Base-by-base conservation (phyloP, 2,113 vertebrate genomes). In the Bucco capensis region DNA sequence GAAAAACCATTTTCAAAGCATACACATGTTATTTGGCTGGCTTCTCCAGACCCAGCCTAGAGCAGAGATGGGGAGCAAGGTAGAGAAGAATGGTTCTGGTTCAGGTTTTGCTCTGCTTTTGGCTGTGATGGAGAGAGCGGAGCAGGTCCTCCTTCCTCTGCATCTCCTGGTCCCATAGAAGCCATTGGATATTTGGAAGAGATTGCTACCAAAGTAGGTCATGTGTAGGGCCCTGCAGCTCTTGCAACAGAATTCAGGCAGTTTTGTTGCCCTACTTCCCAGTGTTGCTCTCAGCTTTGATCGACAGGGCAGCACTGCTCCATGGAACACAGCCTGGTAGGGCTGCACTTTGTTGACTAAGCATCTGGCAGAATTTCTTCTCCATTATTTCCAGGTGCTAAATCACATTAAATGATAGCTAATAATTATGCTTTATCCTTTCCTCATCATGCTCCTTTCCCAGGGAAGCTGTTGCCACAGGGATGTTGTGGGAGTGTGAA, bases 401-500 rank as follows among this genome's bases (percentile, higher is more conserved):
- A 95, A 95, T 95, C 96, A 90, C 90, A 61, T 72, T 22, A 91
- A 94, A 62, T 47, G 93, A 96, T 95, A 75, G 85, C 70, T 95
- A 61, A 96, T 90, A 95, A 95, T 91, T 86, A 93, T n/a, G 80
- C 88, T 83, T 95, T 93, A 83, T 94, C 88, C 92, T 75, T 8
- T 72, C 73, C 92, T 76, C 75, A 90, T 90, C 86, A 8, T 28
- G 66, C 83, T 62, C 14, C 92, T 95, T 95, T 95, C 94, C 92
- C 94, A 95, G 88, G 83, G 76, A 94, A 95, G 88, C 79, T 88
- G 86, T 93, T 96, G 90, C 94, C 90, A 96, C 93, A 78, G 94
- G 96, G 96, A 12, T 86, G 80, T 90, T 95, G 90, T 95, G 77
- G 88, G 88, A 75, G 83, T 64, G 92, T 19, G 83, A 19, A 95